A percentile compares a stretch with the other conserved stretches of the same genome.
phyloP scores from a whole-genome alignment of 2,888 invertebrate species.

The Drosophila anomalata region DNA sequence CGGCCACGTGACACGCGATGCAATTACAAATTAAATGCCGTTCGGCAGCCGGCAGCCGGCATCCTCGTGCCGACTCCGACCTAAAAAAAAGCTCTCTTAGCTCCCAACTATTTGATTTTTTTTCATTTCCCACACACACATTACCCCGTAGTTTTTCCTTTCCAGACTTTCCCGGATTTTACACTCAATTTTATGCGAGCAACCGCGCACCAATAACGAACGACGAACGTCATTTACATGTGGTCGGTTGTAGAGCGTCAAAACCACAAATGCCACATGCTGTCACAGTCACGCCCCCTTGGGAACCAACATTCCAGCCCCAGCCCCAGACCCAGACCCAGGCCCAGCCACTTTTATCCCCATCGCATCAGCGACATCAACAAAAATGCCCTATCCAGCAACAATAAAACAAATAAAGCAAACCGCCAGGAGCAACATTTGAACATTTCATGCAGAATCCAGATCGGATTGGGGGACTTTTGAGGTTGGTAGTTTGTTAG shows the following conservation, averaged over 20 bases:
- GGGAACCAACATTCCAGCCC: background rate
- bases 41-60: conserved; percentile 25
- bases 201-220: conserved; percentile 78
- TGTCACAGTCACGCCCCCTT: conserved; percentile 42
- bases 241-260: conserved; percentile 76
- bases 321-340: background rate
- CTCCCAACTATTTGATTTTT: background rate
- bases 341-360: conserved; percentile 13
- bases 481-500: background rate
- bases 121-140: background rate
- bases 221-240: conserved; percentile 80
- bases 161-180: conserved; percentile 36
- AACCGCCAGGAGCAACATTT: conserved; percentile 56
- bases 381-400: conserved; percentile 41
- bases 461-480: conserved; percentile 1
- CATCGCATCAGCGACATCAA: conserved; percentile 13
- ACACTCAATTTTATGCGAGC: conserved; percentile 70
- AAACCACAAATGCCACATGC: conserved; percentile 79
- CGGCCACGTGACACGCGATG: conserved; percentile 64
- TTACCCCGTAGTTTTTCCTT: background rate
- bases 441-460: conserved; percentile 66
- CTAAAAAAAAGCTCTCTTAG: conserved; percentile 10
- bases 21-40: conserved; percentile 74
- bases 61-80: background rate
- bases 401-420: conserved; percentile 77